phyloP scores from a whole-genome alignment of 1,140 invertebrate species.

The Drosophila kikkawai region DNA sequence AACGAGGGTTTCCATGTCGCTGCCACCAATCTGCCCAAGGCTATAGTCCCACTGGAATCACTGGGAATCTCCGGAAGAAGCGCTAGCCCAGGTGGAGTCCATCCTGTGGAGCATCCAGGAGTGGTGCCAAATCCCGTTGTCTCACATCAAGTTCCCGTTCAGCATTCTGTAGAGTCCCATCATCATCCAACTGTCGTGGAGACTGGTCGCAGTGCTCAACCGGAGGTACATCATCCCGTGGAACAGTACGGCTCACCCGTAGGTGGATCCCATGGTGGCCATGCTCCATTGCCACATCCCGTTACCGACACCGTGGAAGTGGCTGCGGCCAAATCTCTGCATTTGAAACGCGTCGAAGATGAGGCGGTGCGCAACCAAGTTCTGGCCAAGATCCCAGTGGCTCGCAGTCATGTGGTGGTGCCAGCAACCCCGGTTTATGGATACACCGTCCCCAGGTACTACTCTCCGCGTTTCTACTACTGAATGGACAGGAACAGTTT shows the following conservation, averaged over 20 bases:
- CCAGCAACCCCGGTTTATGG: slow-evolving; percentile 51
- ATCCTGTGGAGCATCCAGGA: slow-evolving; percentile 18
- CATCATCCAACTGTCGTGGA: slow-evolving; percentile 19
- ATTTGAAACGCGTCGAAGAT: slow-evolving; percentile 64
- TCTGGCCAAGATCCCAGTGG: slow-evolving; percentile 43
- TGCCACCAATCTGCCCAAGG: slow-evolving; percentile 88
- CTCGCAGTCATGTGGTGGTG: slow-evolving; percentile 53
- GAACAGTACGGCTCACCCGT: slow-evolving; percentile 17
- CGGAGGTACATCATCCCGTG: slow-evolving; percentile 30
- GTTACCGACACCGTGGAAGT: slow-evolving; percentile 83
- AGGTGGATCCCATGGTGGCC: slow-evolving; percentile 19
- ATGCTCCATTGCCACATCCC: slow-evolving; percentile 56
- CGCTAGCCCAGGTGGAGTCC: neutral
- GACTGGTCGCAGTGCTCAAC: slow-evolving; percentile 19
- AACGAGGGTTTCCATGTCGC: slow-evolving; percentile 88
- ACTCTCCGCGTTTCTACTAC: slow-evolving; percentile 60
- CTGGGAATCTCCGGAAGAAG: slow-evolving; percentile 9
- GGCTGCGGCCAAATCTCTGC: slow-evolving; percentile 68
- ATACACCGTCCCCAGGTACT: slow-evolving; percentile 61
- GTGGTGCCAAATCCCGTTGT: slow-evolving; percentile 4
- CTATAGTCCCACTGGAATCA: slow-evolving; percentile 20
- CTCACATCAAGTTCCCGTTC: slow-evolving; percentile 9
- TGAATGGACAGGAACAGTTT: slow-evolving; percentile 7
- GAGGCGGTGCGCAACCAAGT: slow-evolving; percentile 63
- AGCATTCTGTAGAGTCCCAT: slow-evolving; percentile 20